Evolutionary conservation across 2,888 invertebrate genomes (phyloP), one percentile per base, ranked within the genome.

Genomic region (Linnaemya tessellans): DNA sequence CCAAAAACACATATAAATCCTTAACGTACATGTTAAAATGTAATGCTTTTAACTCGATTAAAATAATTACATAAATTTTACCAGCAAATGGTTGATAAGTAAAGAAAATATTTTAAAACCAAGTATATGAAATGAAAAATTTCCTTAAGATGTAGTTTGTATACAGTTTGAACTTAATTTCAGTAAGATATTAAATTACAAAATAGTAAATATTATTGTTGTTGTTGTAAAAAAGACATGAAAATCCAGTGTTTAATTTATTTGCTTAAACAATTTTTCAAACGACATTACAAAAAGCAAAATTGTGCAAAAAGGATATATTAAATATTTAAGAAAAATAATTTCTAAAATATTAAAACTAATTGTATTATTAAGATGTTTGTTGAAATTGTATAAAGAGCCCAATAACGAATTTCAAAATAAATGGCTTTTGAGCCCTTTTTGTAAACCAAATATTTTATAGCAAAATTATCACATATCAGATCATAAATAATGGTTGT

Each of bases 401-500:
- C n/a, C 30, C 5, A 30, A 41, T 41, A 11, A 41, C 8, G 13
- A 38, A 8, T 9, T 41, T 49, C 5, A 3, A 49, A 49, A 49
- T 49, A 49, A 3, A n/a, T 30, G 56, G 9, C 9, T 25, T 41
- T 41, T 35, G 43, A 1, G 8, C 5, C 3, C 18, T 49, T 49
- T 38, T 60, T 51, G 25, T 9, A 15, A 43, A 30, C 7, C 30
- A 20, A 73, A 20, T 46, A n/a, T 22, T 10, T 9, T 38, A 54
- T n/a, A 5, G 60, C 58, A 60, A 60, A 18, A 51, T 51, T 67
- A 60, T 80, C 56, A 51, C 1, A 54, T 22, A 54, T 54, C 43
- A 54, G n/a, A 64, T 41, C 51, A 67, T 67, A 68, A 75, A 64
- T 64, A 75, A 77, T 77, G 20, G 60, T 41, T 38, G 51, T 67